Conservation (phyloP, 2,888 invertebrate species). For the Steinernema carpocapsae region DNA sequence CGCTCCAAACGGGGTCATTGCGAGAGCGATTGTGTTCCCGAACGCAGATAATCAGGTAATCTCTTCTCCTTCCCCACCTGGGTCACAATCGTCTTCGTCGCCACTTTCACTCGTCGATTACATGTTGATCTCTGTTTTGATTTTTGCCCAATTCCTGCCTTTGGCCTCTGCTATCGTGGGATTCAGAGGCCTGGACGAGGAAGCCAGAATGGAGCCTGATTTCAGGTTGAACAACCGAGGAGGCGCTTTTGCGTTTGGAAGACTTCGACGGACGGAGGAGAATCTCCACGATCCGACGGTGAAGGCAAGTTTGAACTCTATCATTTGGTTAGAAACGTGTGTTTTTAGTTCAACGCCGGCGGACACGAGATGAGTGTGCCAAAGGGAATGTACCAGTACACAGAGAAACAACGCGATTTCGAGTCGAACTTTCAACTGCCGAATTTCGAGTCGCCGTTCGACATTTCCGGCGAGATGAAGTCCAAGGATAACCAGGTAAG, state of each 20-base stretch:
- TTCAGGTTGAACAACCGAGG: not conserved
- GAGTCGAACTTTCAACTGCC: conserved; percentile 39
- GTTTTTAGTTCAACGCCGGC: conserved; percentile 35
- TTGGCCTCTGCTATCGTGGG: not conserved
- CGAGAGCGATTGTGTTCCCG: conserved; percentile 9
- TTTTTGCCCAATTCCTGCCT: not conserved
- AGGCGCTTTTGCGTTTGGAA: conserved; percentile 1
- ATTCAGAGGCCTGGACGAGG: conserved; percentile 5
- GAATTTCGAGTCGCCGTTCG: conserved; percentile 31
- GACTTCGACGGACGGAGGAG: not conserved
- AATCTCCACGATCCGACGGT: not conserved
- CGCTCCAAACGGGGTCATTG: conserved; percentile 21
- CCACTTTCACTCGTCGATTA: not conserved
- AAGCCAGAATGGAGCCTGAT: not conserved
- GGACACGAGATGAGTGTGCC: conserved; percentile 34
- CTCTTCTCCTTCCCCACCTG: not conserved
- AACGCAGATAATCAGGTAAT: not conserved
- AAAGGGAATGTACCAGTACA: conserved; percentile 37
- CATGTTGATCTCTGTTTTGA: not conserved
- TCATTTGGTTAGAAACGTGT: not conserved
- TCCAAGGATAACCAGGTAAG: conserved; percentile 39
- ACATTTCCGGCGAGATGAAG: conserved; percentile 34
- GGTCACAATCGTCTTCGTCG: too few species aligned
- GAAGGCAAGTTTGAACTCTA: not conserved
- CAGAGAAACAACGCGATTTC: conserved; percentile 34